Evolutionary conservation across 2,797 vertebrate species (phyloP).

Genomic region (Fistularia tabacaria): DNA sequence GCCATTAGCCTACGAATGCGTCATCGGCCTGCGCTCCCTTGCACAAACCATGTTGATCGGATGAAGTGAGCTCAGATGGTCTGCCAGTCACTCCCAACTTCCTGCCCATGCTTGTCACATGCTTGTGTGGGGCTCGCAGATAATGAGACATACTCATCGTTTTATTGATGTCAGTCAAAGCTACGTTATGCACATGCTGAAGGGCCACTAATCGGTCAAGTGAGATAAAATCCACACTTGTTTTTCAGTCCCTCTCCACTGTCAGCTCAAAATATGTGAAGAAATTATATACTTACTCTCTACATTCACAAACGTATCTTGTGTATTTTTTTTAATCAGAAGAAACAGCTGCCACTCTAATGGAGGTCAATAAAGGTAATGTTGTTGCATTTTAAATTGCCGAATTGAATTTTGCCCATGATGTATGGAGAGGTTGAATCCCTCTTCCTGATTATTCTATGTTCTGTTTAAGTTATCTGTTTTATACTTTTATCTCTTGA

Average conservation of each 20-base stretch:
- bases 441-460: too few relatives aligned
- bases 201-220: too few relatives aligned
- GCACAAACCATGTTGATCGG: slow-evolving; percentile 28
- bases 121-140: too few relatives aligned
- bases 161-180: too few relatives aligned
- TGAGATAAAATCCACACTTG: too few relatives aligned
- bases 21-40: slow-evolving; percentile 59
- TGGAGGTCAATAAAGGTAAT: slow-evolving; percentile 67
- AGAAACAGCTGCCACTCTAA: slow-evolving; percentile 50
- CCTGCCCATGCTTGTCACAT: too few relatives aligned
- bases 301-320: slow-evolving; percentile 4
- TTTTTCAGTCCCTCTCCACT: neutral
- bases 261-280: neutral
- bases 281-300: neutral
- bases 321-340: slow-evolving; percentile 29
- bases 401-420: too few relatives aligned
- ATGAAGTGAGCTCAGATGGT: slow-evolving; percentile 1
- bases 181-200: too few relatives aligned
- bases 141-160: too few relatives aligned
- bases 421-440: too few relatives aligned
- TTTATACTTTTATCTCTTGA: too few relatives aligned
- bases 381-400: neutral
- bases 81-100: neutral
- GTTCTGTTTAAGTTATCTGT: too few relatives aligned
- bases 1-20: slow-evolving; percentile 47